Percentiles rank a stretch among this genome's conserved stretches.
Conservation (phyloP, 2,797 vertebrate genomes). For the Sebastes paucispinis region DNA sequence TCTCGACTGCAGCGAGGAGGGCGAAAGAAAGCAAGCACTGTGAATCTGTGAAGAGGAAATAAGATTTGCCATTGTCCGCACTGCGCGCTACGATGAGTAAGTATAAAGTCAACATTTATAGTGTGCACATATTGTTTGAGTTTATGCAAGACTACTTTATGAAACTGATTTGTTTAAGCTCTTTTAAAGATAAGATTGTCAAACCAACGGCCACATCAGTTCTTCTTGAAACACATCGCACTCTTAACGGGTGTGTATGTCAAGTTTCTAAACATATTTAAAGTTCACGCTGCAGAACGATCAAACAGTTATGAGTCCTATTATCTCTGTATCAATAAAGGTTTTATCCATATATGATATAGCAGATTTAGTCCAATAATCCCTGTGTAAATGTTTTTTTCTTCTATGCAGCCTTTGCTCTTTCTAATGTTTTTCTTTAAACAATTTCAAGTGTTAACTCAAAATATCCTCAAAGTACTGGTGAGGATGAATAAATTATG, state of each 20-base stretch:
- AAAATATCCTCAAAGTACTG: not conserved
- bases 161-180: not conserved
- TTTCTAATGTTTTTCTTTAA: not conserved
- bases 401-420: not conserved
- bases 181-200: not conserved
- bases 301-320: not conserved
- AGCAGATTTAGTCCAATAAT: not conserved
- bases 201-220: not conserved
- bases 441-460: not conserved
- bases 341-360: not conserved
- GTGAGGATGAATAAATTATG: not conserved
- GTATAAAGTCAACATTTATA: slow-evolving; percentile 14
- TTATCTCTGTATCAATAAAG: not conserved
- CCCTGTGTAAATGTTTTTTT: slow-evolving; percentile 13
- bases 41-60: slow-evolving; percentile 15
- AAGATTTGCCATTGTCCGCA: slow-evolving; percentile 8
- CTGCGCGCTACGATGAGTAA: not conserved
- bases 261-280: not conserved
- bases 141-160: not conserved
- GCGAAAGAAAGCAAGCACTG: slow-evolving; percentile 25
- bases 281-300: not conserved
- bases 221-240: not conserved
- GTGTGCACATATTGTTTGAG: not conserved
- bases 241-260: not conserved
- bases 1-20: not conserved